Evolutionary conservation across 2,797 vertebrate species (phyloP).

Genomic region (Catharus ustulatus): DNA sequence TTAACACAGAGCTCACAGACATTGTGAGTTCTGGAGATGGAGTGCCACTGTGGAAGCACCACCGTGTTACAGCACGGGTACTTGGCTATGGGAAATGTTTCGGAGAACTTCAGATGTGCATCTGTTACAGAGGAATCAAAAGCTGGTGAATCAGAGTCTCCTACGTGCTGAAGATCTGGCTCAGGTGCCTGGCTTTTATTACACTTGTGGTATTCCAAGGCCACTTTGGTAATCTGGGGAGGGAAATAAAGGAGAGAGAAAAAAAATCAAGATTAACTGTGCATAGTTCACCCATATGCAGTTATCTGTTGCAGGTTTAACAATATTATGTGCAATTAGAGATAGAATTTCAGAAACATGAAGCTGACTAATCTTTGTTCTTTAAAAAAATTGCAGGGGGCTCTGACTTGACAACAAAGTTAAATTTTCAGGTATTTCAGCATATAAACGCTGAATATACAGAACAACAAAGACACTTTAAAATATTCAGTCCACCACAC

Average conservation of each 20-base stretch:
- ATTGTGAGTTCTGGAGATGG: slow-evolving; percentile 75
- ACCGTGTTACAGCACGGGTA: slow-evolving; percentile 88
- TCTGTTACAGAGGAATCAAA: slow-evolving; percentile 34
- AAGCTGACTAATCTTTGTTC: background rate
- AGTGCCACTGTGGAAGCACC: slow-evolving; percentile 77
- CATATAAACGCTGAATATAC: background rate
- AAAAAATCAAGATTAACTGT: background rate
- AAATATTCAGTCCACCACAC: background rate
- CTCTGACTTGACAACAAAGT: background rate
- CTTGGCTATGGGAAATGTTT: background rate
- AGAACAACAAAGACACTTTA: background rate
- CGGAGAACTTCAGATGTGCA: background rate
- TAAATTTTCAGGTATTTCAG: background rate
- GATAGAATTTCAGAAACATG: background rate
- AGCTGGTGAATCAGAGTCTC: slow-evolving; percentile 23
- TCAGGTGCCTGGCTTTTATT: slow-evolving; percentile 67
- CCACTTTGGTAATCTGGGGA: slow-evolving; percentile 87
- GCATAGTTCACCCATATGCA: background rate
- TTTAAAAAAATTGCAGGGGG: background rate
- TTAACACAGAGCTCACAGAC: slow-evolving; percentile 90
- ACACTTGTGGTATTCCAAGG: slow-evolving; percentile 91
- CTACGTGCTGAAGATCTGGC: slow-evolving; percentile 32
- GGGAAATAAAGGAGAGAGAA: background rate
- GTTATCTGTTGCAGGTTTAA: background rate
- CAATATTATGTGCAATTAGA: background rate